These are phyloP conservation scores for Epirrita christyi DNA, from an alignment of 2,888 invertebrate species.

Conservation along the genomic window DNA sequence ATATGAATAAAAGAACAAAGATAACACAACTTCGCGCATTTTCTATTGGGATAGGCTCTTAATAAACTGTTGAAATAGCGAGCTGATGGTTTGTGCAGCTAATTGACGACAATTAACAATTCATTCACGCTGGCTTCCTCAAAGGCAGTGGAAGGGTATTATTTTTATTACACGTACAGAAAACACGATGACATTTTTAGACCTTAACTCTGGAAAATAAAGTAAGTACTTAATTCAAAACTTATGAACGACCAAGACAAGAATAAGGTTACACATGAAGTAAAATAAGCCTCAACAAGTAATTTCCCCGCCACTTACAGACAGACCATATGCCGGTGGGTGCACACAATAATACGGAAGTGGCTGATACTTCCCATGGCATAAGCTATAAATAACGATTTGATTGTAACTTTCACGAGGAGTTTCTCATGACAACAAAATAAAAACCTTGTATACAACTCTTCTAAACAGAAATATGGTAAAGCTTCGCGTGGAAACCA, in stretches of 20 bases:
- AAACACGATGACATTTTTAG: too few relatives aligned
- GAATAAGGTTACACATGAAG: slow-evolving; percentile 1
- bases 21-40: too few relatives aligned
- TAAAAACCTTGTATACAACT: not conserved
- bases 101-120: too few relatives aligned
- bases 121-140: too few relatives aligned
- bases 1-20: not conserved
- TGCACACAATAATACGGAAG: slow-evolving; percentile 34
- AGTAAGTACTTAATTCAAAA: too few relatives aligned
- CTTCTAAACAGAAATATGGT: not conserved
- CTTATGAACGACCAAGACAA: not conserved
- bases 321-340: slow-evolving; percentile 13
- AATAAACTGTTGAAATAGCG: not conserved
- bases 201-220: too few relatives aligned
- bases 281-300: slow-evolving; percentile 14
- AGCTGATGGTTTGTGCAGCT: not conserved
- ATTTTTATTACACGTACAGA: too few relatives aligned
- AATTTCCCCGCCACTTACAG: slow-evolving; percentile 6
- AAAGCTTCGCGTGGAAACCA: too few relatives aligned
- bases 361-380: slow-evolving; percentile 24
- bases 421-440: too few relatives aligned
- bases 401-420: slow-evolving; percentile 33
- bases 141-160: not conserved
- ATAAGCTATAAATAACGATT: slow-evolving; percentile 17
- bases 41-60: too few relatives aligned